Conservation (phyloP, 2,888 invertebrate species). For the Drosophila vallismaia region DNA sequence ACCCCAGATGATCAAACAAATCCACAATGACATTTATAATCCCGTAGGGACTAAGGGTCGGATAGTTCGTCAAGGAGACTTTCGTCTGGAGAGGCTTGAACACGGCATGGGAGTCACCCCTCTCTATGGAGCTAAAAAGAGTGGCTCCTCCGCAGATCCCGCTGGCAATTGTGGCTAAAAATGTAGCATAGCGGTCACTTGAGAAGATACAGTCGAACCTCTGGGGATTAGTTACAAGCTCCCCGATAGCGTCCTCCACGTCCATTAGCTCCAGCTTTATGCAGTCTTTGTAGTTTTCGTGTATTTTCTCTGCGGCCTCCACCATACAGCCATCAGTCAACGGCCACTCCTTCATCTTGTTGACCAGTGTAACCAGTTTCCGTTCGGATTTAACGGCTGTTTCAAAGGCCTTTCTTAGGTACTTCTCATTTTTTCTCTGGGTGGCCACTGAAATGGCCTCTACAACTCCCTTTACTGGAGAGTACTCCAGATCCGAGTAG, state of each 20-base stretch:
- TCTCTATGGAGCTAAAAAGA: conserved; percentile 70
- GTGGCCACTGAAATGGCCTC: conserved; percentile 72
- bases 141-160: conserved; percentile 76
- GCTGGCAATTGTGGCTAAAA: conserved; percentile 68
- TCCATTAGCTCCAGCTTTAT: conserved; percentile 63
- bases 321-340: conserved; percentile 65
- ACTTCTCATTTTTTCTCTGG: conserved; percentile 40
- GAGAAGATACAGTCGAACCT: conserved; percentile 72
- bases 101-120: conserved; percentile 72
- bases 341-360: conserved; percentile 71
- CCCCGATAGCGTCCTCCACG: conserved; percentile 56
- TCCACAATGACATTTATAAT: conserved; percentile 66
- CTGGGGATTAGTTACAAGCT: conserved; percentile 58
- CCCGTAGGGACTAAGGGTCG: conserved; percentile 72
- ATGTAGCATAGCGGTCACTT: conserved; percentile 75
- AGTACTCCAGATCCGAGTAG: conserved; percentile 76
- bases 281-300: conserved; percentile 26
- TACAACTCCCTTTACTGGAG: conserved; percentile 77
- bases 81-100: conserved; percentile 80
- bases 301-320: conserved; percentile 52
- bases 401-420: conserved; percentile 63
- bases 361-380: conserved; percentile 68
- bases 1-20: conserved; percentile 61
- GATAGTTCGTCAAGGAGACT: conserved; percentile 66
- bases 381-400: conserved; percentile 51